Conservation (phyloP, 2,113 vertebrate genomes). For the Corythornis madagascariensis region DNA sequence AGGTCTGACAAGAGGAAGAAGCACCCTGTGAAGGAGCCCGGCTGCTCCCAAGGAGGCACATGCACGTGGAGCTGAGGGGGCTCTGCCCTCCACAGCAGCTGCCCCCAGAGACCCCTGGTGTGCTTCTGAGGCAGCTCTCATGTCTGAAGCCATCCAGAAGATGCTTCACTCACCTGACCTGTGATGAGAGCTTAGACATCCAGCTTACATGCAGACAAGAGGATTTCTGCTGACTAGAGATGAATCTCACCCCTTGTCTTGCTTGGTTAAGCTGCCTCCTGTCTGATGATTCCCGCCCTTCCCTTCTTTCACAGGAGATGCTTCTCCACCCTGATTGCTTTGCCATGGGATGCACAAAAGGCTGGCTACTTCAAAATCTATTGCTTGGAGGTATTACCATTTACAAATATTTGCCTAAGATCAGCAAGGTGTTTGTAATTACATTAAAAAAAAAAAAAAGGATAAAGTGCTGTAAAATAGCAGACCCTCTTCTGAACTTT, state of each 20-base stretch:
- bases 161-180: neutral
- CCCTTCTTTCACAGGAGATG: neutral
- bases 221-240: neutral
- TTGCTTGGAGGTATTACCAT: neutral
- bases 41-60: neutral
- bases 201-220: neutral
- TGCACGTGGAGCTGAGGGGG: accelerated
- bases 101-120: neutral
- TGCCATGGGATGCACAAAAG: neutral
- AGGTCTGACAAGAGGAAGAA: neutral
- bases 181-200: neutral
- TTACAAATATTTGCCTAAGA: neutral
- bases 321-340: neutral
- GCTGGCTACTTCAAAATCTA: neutral
- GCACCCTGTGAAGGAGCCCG: accelerated
- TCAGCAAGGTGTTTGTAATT: neutral
- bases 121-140: neutral
- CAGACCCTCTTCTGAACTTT: neutral
- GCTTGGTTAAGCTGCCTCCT: neutral
- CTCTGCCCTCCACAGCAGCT: neutral
- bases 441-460: neutral
- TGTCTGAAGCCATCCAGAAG: neutral
- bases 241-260: neutral
- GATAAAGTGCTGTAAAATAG: neutral
- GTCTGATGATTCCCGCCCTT: neutral